A percentile compares a stretch with the other conserved stretches of the same genome.
phyloP scores from a whole-genome alignment of 2,113 vertebrate species.

The Rhynchopsitta pachyrhyncha region DNA sequence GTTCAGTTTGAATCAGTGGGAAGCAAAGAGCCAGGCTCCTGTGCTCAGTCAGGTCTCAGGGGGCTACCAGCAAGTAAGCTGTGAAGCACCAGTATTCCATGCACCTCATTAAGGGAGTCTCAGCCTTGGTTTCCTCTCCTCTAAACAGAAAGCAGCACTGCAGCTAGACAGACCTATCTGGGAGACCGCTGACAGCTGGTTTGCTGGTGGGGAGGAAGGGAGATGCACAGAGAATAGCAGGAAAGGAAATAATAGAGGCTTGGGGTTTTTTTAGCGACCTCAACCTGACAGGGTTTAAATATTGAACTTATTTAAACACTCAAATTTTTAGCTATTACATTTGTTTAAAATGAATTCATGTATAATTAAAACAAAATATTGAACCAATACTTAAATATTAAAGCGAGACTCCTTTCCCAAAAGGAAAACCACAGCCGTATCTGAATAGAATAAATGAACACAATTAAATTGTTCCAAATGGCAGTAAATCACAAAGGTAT shows the following conservation, averaged over 20 bases:
- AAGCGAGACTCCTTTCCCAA: not conserved
- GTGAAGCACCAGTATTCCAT: not conserved
- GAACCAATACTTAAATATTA: slow-evolving; percentile 38
- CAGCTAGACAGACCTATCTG: not conserved
- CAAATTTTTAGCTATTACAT: slow-evolving; percentile 6
- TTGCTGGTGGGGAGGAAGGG: not conserved
- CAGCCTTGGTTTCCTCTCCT: not conserved
- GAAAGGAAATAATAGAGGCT: not conserved
- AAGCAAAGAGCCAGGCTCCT: not conserved
- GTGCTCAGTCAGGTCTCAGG: not conserved
- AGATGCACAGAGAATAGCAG: not conserved
- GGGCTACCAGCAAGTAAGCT: not conserved
- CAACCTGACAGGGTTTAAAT: slow-evolving; percentile 10
- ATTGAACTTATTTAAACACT: slow-evolving; percentile 20
- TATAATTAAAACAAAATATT: slow-evolving; percentile 60
- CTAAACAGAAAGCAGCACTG: not conserved
- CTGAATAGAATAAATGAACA: slow-evolving; percentile 20
- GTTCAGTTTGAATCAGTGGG: not conserved
- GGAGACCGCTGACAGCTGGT: slow-evolving; percentile 5
- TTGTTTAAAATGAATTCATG: slow-evolving; percentile 11
- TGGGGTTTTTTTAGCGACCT: not conserved
- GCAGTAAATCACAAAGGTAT: slow-evolving; percentile 20
- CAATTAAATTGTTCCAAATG: not conserved
- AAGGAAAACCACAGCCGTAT: not conserved
- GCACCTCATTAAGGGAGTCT: not conserved